phyloP scores from a whole-genome alignment of 2,113 vertebrate genomes.

The Cnemophilus loriae region DNA sequence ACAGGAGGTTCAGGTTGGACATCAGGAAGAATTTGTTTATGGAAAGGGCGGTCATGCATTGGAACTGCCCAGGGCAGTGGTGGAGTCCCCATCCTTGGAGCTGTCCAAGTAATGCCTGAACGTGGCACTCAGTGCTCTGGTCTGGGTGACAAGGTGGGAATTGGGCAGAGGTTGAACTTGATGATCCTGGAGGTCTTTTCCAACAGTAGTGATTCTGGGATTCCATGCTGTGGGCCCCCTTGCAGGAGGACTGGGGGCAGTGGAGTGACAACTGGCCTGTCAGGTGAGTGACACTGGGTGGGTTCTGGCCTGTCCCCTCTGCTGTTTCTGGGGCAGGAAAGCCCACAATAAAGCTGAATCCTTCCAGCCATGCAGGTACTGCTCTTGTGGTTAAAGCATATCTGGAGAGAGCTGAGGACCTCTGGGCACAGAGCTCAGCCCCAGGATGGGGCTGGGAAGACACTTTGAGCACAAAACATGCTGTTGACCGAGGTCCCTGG shows the following conservation, averaged over 20 bases:
- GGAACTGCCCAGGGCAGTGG: background rate
- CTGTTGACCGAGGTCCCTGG: accelerated
- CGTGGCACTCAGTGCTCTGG: background rate
- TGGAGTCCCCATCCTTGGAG: background rate
- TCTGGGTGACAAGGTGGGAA: background rate
- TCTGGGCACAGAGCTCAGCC: background rate
- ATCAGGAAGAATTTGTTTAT: background rate
- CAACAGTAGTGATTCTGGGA: background rate
- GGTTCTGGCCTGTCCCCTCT: background rate
- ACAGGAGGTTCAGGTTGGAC: background rate
- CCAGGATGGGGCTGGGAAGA: background rate
- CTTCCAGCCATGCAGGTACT: background rate
- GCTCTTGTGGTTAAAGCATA: background rate
- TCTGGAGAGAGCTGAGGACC: background rate
- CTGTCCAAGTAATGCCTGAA: background rate
- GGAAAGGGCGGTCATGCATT: background rate
- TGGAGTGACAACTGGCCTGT: background rate
- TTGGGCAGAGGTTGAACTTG: background rate
- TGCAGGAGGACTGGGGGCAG: background rate
- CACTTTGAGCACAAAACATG: background rate
- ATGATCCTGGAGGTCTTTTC: background rate
- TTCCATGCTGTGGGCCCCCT: background rate
- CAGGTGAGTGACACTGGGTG: background rate
- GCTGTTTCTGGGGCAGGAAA: background rate
- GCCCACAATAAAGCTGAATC: background rate